Evolutionary conservation across 2,888 invertebrate species (phyloP).

Genomic region (Apomyelois bistriatella): DNA sequence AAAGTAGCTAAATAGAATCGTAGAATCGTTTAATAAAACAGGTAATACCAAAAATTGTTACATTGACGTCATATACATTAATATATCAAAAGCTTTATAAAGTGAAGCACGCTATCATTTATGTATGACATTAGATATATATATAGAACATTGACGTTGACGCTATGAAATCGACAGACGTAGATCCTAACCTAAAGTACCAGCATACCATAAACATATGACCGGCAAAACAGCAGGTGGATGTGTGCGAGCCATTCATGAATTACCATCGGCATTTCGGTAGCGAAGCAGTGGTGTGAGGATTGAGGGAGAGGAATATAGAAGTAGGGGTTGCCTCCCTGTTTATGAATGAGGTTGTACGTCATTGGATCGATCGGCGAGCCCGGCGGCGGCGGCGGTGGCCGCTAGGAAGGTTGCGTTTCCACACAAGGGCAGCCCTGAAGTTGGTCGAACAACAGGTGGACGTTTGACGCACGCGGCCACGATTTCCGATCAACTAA

Average conservation of each 20-base stretch:
- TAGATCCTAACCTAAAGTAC: not conserved
- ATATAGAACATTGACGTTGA: not conserved
- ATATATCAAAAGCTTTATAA: not conserved
- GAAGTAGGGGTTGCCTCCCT: constrained; percentile 48
- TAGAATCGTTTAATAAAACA: not conserved
- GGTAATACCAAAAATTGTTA: not conserved
- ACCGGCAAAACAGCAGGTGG: not conserved
- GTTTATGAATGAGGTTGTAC: constrained; percentile 76
- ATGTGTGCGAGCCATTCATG: constrained; percentile 66
- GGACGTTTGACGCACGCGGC: constrained; percentile 57
- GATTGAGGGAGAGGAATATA: constrained; percentile 25
- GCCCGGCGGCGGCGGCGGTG: constrained; percentile 30
- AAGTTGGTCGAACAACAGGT: constrained; percentile 62
- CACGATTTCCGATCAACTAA: constrained; percentile 38
- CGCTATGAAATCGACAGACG: constrained; percentile 3
- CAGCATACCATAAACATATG: not conserved
- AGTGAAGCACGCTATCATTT: not conserved
- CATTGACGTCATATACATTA: not conserved
- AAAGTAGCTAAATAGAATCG: too few species aligned
- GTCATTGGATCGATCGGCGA: constrained; percentile 68
- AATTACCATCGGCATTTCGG: constrained; percentile 45
- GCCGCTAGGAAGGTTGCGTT: constrained; percentile 61
- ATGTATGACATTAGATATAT: not conserved
- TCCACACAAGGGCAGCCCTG: constrained; percentile 63
- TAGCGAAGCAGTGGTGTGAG: constrained; percentile 37